Evolutionary conservation across 1,140 invertebrate species (phyloP).

Genomic region (Rhyacophila brunnea): DNA sequence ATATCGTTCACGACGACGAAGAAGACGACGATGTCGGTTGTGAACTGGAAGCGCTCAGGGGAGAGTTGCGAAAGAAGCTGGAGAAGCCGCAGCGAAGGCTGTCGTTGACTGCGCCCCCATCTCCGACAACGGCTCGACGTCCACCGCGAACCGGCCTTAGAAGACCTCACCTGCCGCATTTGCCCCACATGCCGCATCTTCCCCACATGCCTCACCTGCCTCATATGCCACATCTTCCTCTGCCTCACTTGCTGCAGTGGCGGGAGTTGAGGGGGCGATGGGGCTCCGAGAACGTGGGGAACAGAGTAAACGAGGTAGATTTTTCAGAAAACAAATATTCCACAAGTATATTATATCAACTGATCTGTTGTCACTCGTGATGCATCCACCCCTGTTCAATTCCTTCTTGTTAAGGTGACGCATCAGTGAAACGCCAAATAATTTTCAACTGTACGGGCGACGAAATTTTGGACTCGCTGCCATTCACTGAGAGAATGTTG

Average conservation of each 20-base stretch:
- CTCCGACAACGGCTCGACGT: conserved; percentile 47
- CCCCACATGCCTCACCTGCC: conserved; percentile 47
- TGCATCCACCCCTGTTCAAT: too few species aligned
- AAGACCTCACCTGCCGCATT: conserved; percentile 5
- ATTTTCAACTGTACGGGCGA: too few species aligned
- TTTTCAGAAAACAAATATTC: background rate
- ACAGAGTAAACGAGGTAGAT: conserved; percentile 49
- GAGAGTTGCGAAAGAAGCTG: conserved; percentile 40
- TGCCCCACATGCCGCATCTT: conserved; percentile 44
- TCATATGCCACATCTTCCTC: conserved; percentile 48
- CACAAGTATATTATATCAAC: too few species aligned
- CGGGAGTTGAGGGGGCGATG: conserved; percentile 34
- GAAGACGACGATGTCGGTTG: conserved; percentile 48
- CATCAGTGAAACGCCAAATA: too few species aligned
- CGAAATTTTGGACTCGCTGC: too few species aligned
- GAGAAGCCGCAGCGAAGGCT: conserved; percentile 40
- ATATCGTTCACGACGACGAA: conserved; percentile 38
- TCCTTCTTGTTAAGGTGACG: too few species aligned
- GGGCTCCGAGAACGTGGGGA: conserved; percentile 41
- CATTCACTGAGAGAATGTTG: too few species aligned
- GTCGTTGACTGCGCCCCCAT: conserved; percentile 52
- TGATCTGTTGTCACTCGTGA: too few species aligned
- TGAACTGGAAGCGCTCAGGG: conserved; percentile 47
- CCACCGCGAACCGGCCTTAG: conserved; percentile 42
- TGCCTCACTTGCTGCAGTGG: conserved; percentile 51